Percentiles rank a stretch among this genome's conserved stretches.
These are phyloP conservation scores for Agonopterix arenella DNA, from an alignment of 2,888 invertebrate species.

Conservation along the genomic window DNA sequence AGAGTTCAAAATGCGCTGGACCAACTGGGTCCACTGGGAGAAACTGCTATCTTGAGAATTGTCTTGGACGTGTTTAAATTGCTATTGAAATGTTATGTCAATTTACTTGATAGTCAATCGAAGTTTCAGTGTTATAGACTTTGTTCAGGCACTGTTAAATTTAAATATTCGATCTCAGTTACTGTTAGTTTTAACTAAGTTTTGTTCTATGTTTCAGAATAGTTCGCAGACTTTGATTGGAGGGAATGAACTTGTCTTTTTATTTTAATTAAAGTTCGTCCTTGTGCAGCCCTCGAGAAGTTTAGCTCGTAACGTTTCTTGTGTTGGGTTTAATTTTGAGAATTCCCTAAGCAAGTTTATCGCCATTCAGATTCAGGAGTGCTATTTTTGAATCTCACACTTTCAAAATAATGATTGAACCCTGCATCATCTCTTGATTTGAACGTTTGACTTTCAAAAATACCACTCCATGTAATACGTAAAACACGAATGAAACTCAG, in stretches of 20 bases:
- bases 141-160: not conserved
- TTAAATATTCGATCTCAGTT: not conserved
- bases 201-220: not conserved
- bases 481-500: too few relatives aligned
- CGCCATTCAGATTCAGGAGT: too few relatives aligned
- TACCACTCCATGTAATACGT: too few relatives aligned
- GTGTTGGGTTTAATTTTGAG: too few relatives aligned
- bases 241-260: not conserved
- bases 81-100: slow-evolving; percentile 44
- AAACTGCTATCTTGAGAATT: slow-evolving; percentile 46
- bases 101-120: slow-evolving; percentile 17
- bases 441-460: too few relatives aligned
- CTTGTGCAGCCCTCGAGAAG: not conserved
- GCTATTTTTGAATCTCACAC: too few relatives aligned
- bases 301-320: too few relatives aligned
- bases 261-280: slow-evolving; percentile 3
- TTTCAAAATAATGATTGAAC: too few relatives aligned
- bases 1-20: slow-evolving; percentile 43
- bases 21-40: slow-evolving; percentile 25
- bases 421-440: too few relatives aligned
- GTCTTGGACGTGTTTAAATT: slow-evolving; percentile 48
- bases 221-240: too few relatives aligned
- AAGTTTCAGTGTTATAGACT: slow-evolving; percentile 4
- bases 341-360: too few relatives aligned
- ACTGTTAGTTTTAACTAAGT: not conserved